Conservation (phyloP, 2,113 vertebrate species). For the Pangasianodon gigas region DNA sequence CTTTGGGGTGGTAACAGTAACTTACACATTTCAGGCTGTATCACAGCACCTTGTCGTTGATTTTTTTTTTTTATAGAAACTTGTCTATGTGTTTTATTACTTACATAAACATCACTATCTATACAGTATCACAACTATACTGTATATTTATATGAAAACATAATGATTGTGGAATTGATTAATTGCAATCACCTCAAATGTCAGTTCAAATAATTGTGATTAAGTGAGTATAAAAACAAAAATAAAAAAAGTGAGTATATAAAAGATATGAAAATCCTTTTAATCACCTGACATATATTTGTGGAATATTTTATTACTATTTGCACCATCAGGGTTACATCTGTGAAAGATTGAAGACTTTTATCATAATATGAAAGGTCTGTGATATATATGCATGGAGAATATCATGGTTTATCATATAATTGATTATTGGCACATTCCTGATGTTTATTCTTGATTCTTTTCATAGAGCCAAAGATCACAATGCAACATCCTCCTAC, state of each 20-base stretch:
- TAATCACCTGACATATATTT: not conserved
- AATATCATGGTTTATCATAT: not conserved
- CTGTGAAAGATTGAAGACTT: too few species aligned
- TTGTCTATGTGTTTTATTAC: not conserved
- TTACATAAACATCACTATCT: not conserved
- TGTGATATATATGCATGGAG: not conserved
- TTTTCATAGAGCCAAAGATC: not conserved
- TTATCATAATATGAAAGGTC: not conserved
- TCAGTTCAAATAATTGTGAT: not conserved
- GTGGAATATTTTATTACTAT: not conserved
- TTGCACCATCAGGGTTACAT: not conserved
- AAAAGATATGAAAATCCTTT: not conserved
- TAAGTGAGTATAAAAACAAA: too few species aligned
- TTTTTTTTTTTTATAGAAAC: not conserved
- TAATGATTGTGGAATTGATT: not conserved
- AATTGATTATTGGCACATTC: slow-evolving; percentile 5
- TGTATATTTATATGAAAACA: not conserved
- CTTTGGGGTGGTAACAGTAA: not conserved
- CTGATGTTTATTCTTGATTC: not conserved
- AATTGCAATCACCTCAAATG: not conserved
- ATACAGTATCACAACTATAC: not conserved
- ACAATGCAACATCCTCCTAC: slow-evolving; percentile 30
- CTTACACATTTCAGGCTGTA: not conserved
- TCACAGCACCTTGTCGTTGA: not conserved
- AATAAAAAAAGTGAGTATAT: too few species aligned